Conservation (phyloP, 2,113 vertebrate species). For the Bubalus kerabau region DNA sequence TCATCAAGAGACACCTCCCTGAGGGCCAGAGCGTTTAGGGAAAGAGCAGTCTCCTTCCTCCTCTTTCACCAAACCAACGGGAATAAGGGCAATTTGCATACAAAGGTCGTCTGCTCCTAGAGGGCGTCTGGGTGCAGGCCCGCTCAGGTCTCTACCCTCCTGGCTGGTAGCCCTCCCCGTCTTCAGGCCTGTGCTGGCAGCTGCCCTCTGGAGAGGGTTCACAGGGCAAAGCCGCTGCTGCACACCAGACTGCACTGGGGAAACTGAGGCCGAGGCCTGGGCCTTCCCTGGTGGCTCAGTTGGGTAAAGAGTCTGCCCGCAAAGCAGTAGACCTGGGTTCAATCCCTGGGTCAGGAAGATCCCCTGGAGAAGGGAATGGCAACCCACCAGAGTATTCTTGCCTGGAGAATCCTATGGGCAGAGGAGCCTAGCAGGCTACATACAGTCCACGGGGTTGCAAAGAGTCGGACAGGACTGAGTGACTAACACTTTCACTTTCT, state of each 20-base stretch:
- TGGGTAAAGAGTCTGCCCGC: not conserved
- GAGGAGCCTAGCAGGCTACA: not conserved
- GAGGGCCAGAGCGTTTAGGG: fast-evolving
- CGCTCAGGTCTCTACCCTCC: not conserved
- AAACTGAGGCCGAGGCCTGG: not conserved
- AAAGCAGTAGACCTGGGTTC: not conserved
- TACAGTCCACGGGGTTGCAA: not conserved
- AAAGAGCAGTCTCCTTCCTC: not conserved
- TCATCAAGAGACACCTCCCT: fast-evolving
- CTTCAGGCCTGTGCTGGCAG: no score
- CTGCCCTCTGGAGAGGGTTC: not conserved
- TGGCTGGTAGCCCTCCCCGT: fast-evolving
- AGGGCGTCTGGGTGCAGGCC: fast-evolving
- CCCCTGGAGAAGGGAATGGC: not conserved
- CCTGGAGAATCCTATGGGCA: not conserved
- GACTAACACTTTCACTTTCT: not conserved
- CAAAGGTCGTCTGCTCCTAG: not conserved
- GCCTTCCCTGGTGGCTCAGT: not conserved
- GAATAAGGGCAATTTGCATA: not conserved
- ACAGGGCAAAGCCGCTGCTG: not conserved
- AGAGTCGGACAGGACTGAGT: not conserved
- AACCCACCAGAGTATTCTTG: not conserved
- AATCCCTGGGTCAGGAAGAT: not conserved
- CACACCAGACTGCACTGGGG: not conserved
- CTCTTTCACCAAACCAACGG: not conserved